Conservation (phyloP, 1,140 invertebrate genomes). For the Trachymyrmex cornetzi region DNA sequence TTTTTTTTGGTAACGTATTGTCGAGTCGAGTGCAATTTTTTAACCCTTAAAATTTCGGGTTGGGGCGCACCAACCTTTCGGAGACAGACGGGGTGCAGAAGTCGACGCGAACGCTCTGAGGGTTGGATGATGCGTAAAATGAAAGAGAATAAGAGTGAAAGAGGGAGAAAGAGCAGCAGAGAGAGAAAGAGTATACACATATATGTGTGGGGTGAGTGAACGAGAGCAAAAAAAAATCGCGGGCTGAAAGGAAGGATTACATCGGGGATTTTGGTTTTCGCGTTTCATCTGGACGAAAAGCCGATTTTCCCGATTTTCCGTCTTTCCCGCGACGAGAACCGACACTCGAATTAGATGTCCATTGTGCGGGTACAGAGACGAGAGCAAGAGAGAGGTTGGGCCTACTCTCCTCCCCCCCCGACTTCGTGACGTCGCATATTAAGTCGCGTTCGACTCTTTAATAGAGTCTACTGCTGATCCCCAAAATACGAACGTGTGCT, state of each 20-base stretch:
- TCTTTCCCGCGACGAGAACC: slow-evolving; percentile 75
- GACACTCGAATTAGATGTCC: slow-evolving; percentile 82
- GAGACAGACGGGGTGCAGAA: slow-evolving; percentile 75
- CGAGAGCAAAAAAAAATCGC: slow-evolving; percentile 74
- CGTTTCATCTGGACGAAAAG: slow-evolving; percentile 84
- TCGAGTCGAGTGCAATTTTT: slow-evolving; percentile 86
- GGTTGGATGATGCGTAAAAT: slow-evolving; percentile 73
- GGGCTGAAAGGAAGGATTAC: slow-evolving; percentile 85
- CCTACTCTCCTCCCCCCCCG: slow-evolving; percentile 30
- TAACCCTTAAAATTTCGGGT: slow-evolving; percentile 85
- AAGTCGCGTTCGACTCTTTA: slow-evolving; percentile 82
- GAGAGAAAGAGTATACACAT: slow-evolving; percentile 26
- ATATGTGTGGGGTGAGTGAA: slow-evolving; percentile 61
- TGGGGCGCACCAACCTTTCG: slow-evolving; percentile 78
- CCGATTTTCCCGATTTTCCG: slow-evolving; percentile 86
- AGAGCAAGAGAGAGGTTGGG: slow-evolving; percentile 65
- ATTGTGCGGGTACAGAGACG: slow-evolving; percentile 79
- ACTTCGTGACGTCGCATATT: slow-evolving; percentile 85
- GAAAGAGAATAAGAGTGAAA: slow-evolving; percentile 61
- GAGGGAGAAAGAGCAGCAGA: slow-evolving; percentile 54
- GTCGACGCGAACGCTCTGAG: slow-evolving; percentile 65
- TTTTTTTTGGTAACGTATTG: slow-evolving; percentile 77
- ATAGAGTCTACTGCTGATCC: slow-evolving; percentile 75
- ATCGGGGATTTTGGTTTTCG: slow-evolving; percentile 86
- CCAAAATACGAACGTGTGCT: slow-evolving; percentile 65